Base-by-base conservation (phyloP, 2,797 vertebrate genomes). In the Rhodeus uyekii region DNA sequence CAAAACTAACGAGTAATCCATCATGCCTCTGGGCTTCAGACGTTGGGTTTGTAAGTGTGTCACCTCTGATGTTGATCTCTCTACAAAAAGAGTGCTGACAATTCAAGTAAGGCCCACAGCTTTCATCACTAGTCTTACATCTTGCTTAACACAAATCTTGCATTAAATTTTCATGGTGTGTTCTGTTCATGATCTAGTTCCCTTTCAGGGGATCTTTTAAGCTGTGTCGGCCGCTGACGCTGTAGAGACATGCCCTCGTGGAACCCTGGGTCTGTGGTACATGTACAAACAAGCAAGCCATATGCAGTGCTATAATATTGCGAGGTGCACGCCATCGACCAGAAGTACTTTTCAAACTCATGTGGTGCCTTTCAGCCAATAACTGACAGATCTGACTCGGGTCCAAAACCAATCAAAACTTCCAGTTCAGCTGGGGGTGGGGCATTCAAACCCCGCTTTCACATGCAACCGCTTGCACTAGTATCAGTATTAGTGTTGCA, bases 1-100 rank as follows among this genome's bases (percentile, higher is more conserved):
- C 72, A 34, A 83, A 87, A 69, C 48, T 83, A 85, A 84, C 19
- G n/a, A 67, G 81, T 77, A 80, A 81, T 64, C 86, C 73, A 83
- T 83, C 82, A 81, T 71, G 76, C 61, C 58, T 63, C 61, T 55
- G 53, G 42, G 50, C 38, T 80, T 58, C 34, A 68, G 72, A 84
- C 44, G 44, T 19, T 46, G 34, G 12, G 8, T 69, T 74, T 68
- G 42, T 34, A 68, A 74, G 71, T 74, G 50, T 80, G 78, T 80
- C 78, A 71, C 27, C 39, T 18, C 67, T 60, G 53, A 80, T 80
- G 42, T 38, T 74, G 61, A 78, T 60, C 73, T 68, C 73, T 76
- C 73, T 76, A 67, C n/a, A 39, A 44, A 55, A 58, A 48, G 48
- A 74, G 13, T 67, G 65, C 42, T 83, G 74, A 81, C 78, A 81